phyloP scores from a whole-genome alignment of 2,888 invertebrate genomes.

The Aspidiotus destructor region DNA sequence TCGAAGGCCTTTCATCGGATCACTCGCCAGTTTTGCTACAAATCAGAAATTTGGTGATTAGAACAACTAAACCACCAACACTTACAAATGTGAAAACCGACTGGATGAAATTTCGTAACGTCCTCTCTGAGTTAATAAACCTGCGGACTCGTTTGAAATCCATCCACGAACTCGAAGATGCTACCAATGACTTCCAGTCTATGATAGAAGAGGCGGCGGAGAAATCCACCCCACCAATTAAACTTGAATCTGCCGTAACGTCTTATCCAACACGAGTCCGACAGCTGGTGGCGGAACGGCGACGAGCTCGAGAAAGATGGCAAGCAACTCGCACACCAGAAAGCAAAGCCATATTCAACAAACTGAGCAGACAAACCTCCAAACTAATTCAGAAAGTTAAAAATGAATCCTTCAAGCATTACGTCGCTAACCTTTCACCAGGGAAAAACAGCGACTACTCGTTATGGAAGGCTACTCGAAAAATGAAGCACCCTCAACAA shows the following conservation, averaged over 20 bases:
- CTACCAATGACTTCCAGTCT: neutral
- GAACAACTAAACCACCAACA: no score
- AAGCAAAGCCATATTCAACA: neutral
- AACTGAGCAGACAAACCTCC: neutral
- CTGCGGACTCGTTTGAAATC: no score
- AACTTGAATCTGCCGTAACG: neutral
- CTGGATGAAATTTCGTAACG: no score
- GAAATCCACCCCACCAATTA: neutral
- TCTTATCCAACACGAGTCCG: neutral
- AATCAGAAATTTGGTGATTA: no score
- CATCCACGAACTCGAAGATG: no score
- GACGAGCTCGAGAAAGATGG: slow-evolving; percentile 5
- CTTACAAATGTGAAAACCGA: no score
- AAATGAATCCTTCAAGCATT: neutral
- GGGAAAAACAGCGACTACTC: slow-evolving; percentile 36
- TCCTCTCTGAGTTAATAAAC: no score
- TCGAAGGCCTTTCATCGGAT: neutral
- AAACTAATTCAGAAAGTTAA: neutral
- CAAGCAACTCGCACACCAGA: slow-evolving; percentile 3
- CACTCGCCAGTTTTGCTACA: neutral
- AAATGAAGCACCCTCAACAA: slow-evolving; percentile 34
- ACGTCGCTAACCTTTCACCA: neutral
- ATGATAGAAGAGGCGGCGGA: neutral
- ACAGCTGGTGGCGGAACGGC: neutral
- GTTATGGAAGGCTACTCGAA: slow-evolving; percentile 37